Conservation (phyloP, 1,140 invertebrate species). For the Diploscapter pachys region DNA sequence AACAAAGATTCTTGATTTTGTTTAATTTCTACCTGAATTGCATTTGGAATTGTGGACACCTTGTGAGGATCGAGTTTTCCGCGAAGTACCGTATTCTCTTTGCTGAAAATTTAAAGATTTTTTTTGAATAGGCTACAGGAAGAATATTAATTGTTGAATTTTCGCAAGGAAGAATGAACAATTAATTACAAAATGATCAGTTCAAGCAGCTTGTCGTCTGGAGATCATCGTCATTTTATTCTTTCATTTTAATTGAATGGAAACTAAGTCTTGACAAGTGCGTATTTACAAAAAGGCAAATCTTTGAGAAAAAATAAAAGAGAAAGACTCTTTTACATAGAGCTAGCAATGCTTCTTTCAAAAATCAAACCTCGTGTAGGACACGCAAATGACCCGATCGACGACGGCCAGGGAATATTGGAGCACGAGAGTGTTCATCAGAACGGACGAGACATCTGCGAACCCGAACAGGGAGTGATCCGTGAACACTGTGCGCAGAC, state of each 20-base stretch:
- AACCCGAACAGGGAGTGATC: slow-evolving; percentile 99
- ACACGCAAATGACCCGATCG: slow-evolving; percentile 96
- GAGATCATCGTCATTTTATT: no score
- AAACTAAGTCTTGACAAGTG: no score
- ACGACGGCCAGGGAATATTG: slow-evolving; percentile 84
- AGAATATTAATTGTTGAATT: no score
- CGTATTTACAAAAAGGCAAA: no score
- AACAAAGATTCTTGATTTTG: no score
- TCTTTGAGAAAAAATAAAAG: slow-evolving; percentile 22
- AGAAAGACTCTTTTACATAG: not conserved
- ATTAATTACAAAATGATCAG: no score
- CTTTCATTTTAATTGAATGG: no score
- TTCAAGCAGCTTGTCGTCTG: no score
- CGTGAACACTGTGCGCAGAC: slow-evolving; percentile 82
- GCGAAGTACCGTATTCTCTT: slow-evolving; percentile 95
- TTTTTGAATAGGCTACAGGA: no score
- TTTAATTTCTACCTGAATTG: slow-evolving; percentile 65
- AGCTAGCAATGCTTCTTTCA: no score
- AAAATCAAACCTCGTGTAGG: slow-evolving; percentile 74
- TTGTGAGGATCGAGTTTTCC: slow-evolving; percentile 75
- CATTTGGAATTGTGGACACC: slow-evolving; percentile 98
- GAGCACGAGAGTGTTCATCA: slow-evolving; percentile 88
- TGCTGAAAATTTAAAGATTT: slow-evolving; percentile 64
- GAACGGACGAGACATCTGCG: slow-evolving; percentile 90
- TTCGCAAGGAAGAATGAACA: no score